A percentile compares a stretch with the other conserved stretches of the same genome.
Conservation (phyloP, 2,797 vertebrate species). For the Enteromius afrohamiltoni region DNA sequence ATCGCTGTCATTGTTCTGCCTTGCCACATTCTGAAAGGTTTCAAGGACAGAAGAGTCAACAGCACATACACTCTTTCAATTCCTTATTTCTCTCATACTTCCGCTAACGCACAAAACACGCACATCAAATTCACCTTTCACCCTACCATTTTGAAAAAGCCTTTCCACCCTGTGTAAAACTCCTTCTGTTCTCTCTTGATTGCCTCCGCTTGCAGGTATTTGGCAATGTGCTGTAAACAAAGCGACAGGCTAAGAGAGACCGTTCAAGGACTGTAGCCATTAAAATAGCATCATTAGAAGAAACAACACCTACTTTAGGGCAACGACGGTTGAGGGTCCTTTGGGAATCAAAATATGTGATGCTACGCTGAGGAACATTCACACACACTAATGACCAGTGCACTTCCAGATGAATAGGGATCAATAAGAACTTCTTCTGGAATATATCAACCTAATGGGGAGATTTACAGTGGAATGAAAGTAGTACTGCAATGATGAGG, state of each 20-base stretch:
- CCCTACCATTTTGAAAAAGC: slow-evolving; percentile 91
- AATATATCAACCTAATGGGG: slow-evolving; percentile 88
- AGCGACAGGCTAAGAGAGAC: neutral
- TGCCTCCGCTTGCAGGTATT: slow-evolving; percentile 91
- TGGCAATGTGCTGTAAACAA: slow-evolving; percentile 87
- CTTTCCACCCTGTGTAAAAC: slow-evolving; percentile 88
- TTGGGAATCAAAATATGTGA: slow-evolving; percentile 94
- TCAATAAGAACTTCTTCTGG: slow-evolving; percentile 88
- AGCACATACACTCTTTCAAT: neutral
- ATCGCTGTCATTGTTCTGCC: slow-evolving; percentile 95
- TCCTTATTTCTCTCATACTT: neutral
- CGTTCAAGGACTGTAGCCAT: neutral
- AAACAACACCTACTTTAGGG: slow-evolving; percentile 80
- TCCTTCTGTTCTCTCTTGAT: slow-evolving; percentile 87
- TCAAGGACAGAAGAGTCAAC: slow-evolving; percentile 32
- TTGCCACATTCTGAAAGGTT: slow-evolving; percentile 86
- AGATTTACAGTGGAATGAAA: neutral
- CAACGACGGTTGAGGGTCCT: slow-evolving; percentile 92
- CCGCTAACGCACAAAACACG: neutral
- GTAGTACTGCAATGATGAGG: neutral
- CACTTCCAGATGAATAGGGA: slow-evolving; percentile 93
- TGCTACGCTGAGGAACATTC: slow-evolving; percentile 81
- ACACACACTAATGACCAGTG: slow-evolving; percentile 95
- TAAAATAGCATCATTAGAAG: neutral
- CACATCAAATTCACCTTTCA: slow-evolving; percentile 1